phyloP scores from a whole-genome alignment of 2,113 vertebrate genomes.

The Ginglymostoma cirratum region DNA sequence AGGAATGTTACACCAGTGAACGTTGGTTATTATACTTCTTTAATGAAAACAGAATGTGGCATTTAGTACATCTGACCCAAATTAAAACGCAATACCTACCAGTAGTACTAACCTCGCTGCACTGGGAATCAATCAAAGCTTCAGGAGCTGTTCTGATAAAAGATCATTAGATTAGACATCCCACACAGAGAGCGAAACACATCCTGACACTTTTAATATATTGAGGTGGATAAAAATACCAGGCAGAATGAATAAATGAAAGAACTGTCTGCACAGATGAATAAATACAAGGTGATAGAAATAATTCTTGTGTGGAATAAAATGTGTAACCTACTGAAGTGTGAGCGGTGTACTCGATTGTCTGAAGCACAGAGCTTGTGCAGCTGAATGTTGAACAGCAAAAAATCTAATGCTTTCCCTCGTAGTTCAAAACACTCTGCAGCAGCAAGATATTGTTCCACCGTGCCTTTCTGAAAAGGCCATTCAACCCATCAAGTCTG shows the following conservation, averaged over 20 bases:
- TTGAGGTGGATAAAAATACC: constrained; percentile 5
- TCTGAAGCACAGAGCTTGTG: neutral
- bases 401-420: neutral
- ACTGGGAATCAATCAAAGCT: neutral
- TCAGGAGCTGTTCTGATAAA: neutral
- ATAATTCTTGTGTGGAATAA: neutral
- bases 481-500: neutral
- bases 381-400: neutral
- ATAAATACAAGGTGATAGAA: neutral
- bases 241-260: constrained; percentile 2
- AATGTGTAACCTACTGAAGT: neutral
- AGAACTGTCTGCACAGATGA: constrained; percentile 6
- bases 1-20: neutral
- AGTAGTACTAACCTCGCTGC: neutral
- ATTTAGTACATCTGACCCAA: neutral
- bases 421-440: too few species aligned
- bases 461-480: neutral
- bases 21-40: neutral
- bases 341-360: neutral
- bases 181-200: neutral
- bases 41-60: neutral
- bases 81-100: neutral
- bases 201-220: constrained; percentile 14
- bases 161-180: neutral
- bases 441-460: neutral